phyloP scores from a whole-genome alignment of 2,113 vertebrate genomes.

The Bubo blakistoni region DNA sequence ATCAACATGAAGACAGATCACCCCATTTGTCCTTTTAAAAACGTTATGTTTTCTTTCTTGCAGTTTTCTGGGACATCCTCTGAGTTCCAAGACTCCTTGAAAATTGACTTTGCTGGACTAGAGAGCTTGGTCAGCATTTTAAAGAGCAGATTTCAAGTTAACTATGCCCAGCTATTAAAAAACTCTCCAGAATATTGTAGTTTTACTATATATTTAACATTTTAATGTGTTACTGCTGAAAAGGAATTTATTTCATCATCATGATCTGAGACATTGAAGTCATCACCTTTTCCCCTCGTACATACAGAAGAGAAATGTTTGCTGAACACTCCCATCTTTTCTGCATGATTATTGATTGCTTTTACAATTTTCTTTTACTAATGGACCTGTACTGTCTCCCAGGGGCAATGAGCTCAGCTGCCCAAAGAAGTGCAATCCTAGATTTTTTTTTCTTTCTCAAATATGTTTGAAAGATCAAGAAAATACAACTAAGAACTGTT shows the following conservation, averaged over 20 bases:
- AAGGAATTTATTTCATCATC: neutral
- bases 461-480: neutral
- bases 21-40: neutral
- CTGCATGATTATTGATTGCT: neutral
- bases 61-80: neutral
- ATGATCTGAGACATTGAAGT: neutral
- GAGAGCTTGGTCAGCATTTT: neutral
- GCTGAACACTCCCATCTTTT: neutral
- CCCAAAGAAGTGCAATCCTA: neutral
- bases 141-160: neutral
- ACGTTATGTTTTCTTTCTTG: neutral
- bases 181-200: neutral
- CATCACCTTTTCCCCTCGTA: neutral
- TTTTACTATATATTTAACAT: neutral
- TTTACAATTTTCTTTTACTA: neutral
- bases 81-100: neutral
- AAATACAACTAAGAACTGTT: neutral
- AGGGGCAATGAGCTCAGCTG: neutral
- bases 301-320: neutral
- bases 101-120: neutral
- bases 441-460: neutral
- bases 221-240: neutral
- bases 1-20: neutral
- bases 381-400: neutral
- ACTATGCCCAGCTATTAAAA: neutral